Base-by-base conservation (phyloP, 2,888 invertebrate species). In the Neoascia interrupta region DNA sequence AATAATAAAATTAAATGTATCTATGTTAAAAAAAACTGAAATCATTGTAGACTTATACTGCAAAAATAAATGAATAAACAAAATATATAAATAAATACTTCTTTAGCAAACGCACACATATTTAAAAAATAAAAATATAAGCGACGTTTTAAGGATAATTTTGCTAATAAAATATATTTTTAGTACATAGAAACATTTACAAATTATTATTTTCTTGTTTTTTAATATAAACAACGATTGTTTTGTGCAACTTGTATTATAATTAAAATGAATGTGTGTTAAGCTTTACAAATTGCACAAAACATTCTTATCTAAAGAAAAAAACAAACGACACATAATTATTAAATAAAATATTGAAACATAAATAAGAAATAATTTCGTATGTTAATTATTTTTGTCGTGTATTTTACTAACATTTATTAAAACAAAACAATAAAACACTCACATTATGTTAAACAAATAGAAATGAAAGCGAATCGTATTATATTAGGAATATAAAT, bases 161-260 rank as follows among this genome's bases (percentile, higher is more conserved):
- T 79, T 79, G 47, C 73, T 79, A 66, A 60, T 61, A 53, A 73
- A 66, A 31, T 53, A 39, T 54, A 63, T 73, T 69, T 75, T 72
- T 66, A 79, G 47, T 53, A 68, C 18, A 15, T 64, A 53, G n/a
- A 53, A 34, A 47, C 60, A 11, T 36, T 58, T 37, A 43, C 19
- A 31, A 60, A 34, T 31, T 34, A 23, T 45, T 6, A 58, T 37
- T 51, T 70, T 49, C n/a, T 6, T 31, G 31, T 31, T 31, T 31
- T 31, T 6, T 6, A 6, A 31, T n/a, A 3, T 3, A 34, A 70
- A 56, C 58, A 70, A 70, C 72, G 72, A 66, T 61, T 61, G 73
- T 79, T 68, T 73, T 73, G 79, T 79, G 79, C 79, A 79, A 61
- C 37, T 64, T 66, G 60, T 60, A 70, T 64, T 51, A 54, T 51